Base-by-base conservation (phyloP, 2,888 invertebrate species). In the Muschampia plurimacula region DNA sequence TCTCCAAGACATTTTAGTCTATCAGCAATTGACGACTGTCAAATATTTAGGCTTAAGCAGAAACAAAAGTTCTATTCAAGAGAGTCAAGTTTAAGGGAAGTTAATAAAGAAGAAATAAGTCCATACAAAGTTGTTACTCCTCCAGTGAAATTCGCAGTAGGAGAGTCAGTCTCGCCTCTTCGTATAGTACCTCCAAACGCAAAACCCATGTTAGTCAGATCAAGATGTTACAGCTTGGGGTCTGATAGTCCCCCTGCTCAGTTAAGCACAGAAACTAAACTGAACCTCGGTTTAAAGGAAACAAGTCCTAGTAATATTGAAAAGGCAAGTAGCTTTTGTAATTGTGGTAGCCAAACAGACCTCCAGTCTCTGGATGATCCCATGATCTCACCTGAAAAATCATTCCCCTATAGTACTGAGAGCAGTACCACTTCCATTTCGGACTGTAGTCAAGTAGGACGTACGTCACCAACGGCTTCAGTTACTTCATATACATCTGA, bases 321-420 rank as follows among this genome's bases (percentile, higher is more conserved):
- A 78, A 86, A 93, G 79, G 79, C 83, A n/a, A 88, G 85, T 77
- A 89, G 89, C 70, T 96, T 96, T 80, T 96, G 96, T 81, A 96
- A 96, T 77, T 97, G 96, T 82, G 96, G 96, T 77, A 97, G 97
- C 85, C 97, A 97, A 86, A 96, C 96, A 12, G 97, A 97, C 78
- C 88, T 96, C 64, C 95, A 95, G 77, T 96, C 96, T 0, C 86
- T 96, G 72, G 96, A 96, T 62, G 95, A 95, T 78, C 88, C 88
- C n/a, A 89, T 91, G 86, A 89, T 91, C 78, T 92, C 93, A 81
- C 91, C 94, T 41, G 89, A 82, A 77, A 92, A 84, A 72, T 92
- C 95, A 81, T 91, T 94, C 77, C 93, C 90, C 28, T 94, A 86
- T 76, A 91, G 89, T 74, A 85, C 89, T 46, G 94, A 92, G 76